phyloP scores from a whole-genome alignment of 2,888 invertebrate species.

The Crocallis elinguaria region DNA sequence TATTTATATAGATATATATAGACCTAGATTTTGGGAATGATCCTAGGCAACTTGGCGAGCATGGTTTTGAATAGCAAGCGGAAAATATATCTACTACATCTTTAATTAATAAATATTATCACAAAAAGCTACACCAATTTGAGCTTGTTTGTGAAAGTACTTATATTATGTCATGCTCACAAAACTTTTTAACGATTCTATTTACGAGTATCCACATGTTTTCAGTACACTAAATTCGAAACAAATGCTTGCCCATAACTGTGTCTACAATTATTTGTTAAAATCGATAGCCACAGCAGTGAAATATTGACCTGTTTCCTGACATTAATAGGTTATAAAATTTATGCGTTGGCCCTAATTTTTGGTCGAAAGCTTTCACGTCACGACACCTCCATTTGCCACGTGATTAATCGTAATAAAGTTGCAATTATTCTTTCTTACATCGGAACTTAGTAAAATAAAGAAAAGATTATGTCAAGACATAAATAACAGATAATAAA shows the following conservation, averaged over 20 bases:
- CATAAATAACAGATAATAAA: too few relatives aligned
- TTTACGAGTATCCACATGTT: background rate
- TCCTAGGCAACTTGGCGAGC: too few relatives aligned
- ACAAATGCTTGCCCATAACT: slow-evolving; percentile 3
- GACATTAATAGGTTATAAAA: slow-evolving; percentile 50
- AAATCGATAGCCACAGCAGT: slow-evolving; percentile 48
- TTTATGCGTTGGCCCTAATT: slow-evolving; percentile 46
- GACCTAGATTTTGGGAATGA: too few relatives aligned
- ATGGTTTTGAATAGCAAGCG: too few relatives aligned
- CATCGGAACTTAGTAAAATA: background rate
- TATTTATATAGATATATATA: too few relatives aligned
- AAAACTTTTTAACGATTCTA: too few relatives aligned
- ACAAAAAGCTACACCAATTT: too few relatives aligned
- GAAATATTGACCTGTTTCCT: slow-evolving; percentile 47
- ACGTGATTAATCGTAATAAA: slow-evolving; percentile 7
- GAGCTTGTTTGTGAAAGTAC: too few relatives aligned
- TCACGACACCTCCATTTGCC: slow-evolving; percentile 19
- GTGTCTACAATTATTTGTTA: slow-evolving; percentile 40
- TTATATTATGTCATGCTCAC: too few relatives aligned
- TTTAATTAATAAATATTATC: too few relatives aligned
- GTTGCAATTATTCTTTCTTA: background rate
- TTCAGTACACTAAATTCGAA: background rate
- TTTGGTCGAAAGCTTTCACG: slow-evolving; percentile 30
- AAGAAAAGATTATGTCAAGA: too few relatives aligned
- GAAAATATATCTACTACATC: too few relatives aligned